A percentile compares a stretch with the other conserved stretches of the same genome.
phyloP scores from a whole-genome alignment of 2,888 invertebrate genomes.

The Sminthurinus aureus region DNA sequence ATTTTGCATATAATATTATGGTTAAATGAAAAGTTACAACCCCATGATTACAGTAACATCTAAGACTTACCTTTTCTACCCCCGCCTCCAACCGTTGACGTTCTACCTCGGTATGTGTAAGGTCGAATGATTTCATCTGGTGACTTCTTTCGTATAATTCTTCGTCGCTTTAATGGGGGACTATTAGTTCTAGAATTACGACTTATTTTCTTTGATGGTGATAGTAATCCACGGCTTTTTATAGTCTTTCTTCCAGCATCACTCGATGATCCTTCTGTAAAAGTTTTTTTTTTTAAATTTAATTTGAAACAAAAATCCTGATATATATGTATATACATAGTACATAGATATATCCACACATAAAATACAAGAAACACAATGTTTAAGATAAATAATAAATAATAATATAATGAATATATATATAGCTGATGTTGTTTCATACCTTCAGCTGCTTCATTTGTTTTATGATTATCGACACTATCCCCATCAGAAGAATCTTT shows the following conservation, averaged over 20 bases:
- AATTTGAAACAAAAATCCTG: background rate
- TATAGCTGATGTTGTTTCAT: background rate
- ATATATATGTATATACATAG: background rate
- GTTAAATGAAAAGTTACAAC: too few species aligned
- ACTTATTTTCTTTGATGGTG: slow-evolving; percentile 25
- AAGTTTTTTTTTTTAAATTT: background rate
- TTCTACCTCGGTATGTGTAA: slow-evolving; percentile 39
- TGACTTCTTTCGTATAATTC: slow-evolving; percentile 43
- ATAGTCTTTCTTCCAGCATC: slow-evolving; percentile 37
- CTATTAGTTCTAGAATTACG: slow-evolving; percentile 32
- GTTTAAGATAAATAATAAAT: too few species aligned
- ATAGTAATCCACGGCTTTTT: slow-evolving; percentile 8
- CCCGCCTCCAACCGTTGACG: background rate
- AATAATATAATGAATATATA: too few species aligned
- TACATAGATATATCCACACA: background rate
- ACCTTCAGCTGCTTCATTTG: slow-evolving; percentile 35
- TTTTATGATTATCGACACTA: slow-evolving; percentile 34
- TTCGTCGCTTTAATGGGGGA: slow-evolving; percentile 42
- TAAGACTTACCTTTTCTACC: slow-evolving; percentile 27
- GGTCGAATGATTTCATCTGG: slow-evolving; percentile 48
- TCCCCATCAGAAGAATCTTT: slow-evolving; percentile 51
- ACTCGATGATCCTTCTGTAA: slow-evolving; percentile 42
- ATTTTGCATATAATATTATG: too few species aligned
- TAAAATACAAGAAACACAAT: too few species aligned
- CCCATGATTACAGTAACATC: too few species aligned